Percentiles rank a stretch among this genome's conserved stretches.
These are phyloP conservation scores for Albula goreensis DNA, from an alignment of 2,113 vertebrate species.

Conservation along the genomic window DNA sequence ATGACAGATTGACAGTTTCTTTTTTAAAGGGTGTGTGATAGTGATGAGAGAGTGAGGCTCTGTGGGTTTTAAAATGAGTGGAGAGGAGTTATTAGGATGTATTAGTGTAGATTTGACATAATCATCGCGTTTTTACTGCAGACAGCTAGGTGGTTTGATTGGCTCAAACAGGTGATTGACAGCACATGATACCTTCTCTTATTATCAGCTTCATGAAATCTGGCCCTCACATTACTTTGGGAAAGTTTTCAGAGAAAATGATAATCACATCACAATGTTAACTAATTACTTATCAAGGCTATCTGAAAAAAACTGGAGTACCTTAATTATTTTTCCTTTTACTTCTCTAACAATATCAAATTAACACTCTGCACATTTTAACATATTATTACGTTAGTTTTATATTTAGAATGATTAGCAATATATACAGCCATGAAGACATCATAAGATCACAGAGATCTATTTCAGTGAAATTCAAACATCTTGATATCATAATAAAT, in stretches of 20 bases:
- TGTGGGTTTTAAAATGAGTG: background rate
- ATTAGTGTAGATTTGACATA: background rate
- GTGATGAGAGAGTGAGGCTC: too few relatives aligned
- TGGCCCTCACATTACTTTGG: background rate
- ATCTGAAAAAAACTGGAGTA: background rate
- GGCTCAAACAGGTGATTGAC: background rate
- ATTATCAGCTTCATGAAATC: background rate
- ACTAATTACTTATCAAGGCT: slow-evolving; percentile 32
- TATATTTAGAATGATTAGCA: background rate
- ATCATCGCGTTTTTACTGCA: background rate
- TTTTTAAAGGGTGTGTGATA: background rate
- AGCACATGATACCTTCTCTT: background rate
- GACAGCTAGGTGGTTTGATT: background rate
- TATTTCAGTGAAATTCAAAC: background rate
- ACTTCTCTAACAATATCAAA: background rate
- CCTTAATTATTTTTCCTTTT: slow-evolving; percentile 9
- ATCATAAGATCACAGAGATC: background rate
- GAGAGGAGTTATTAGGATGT: background rate
- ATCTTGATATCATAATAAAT: too few relatives aligned
- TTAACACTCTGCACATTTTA: background rate
- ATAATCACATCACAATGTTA: slow-evolving; percentile 29
- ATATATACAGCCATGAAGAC: background rate
- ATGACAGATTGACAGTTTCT: slow-evolving; percentile 13
- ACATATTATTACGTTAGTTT: background rate
- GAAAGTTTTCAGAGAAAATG: background rate